Evolutionary conservation across 2,113 vertebrate species (phyloP), one percentile per base, ranked within the genome.

Genomic region (Elachura formosa): DNA sequence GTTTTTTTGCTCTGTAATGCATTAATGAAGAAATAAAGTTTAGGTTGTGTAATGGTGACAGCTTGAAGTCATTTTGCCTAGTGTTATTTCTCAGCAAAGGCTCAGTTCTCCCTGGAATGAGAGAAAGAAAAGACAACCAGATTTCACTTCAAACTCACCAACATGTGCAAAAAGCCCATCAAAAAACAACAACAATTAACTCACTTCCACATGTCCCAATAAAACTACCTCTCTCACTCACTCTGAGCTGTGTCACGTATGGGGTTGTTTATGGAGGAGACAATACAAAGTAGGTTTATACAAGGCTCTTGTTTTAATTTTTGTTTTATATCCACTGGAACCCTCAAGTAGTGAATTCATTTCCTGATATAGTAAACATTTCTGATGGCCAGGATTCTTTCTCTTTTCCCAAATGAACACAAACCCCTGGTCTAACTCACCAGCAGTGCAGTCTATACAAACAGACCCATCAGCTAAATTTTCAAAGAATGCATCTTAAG

Each of bases 21-120:
- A 97, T 97, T 97, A 97, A 97, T 97, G 96, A 97, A 97, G 97
- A 97, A 97, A 97, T 97, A 96, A 97, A 96, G 91, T 97, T 97
- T 97, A 96, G 94, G 95, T 97, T 97, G 96, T 97, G 95, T 97
- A 97, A 97, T 97, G 95, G 96, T 96, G 97, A 97, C 96, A 97
- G 96, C 97, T 97, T 97, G 97, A 97, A 97, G 86, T 96, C 94
- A 97, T 97, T 97, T 97, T 96, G 96, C 90, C 94, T 87, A 93
- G 95, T 96, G 96, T 97, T 97, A 96, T 97, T 97, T 97, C 94
- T 95, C 96, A 96, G 94, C 58, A 75, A 97, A 97, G 75, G 63
- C 96, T 96, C 83, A 81, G 92, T 85, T 96, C 96, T 90, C 95
- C 52, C 68, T 96, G 94, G 95, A 97, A 97, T 4, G 16, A 82